Evolutionary conservation across 2,888 invertebrate species (phyloP).

Genomic region (Orthosia gothica): DNA sequence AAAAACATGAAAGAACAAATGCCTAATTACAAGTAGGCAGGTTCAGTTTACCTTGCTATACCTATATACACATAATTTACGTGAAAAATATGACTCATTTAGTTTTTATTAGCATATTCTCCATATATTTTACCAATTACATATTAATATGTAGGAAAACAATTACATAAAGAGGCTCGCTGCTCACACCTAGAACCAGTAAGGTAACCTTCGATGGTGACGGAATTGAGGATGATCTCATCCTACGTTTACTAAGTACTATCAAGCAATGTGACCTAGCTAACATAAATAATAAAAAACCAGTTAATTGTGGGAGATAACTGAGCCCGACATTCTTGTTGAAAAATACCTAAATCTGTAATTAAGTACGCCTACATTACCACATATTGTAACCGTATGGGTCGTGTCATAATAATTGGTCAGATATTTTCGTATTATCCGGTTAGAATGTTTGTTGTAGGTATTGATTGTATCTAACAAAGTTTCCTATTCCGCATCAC

Average conservation of each 20-base stretch:
- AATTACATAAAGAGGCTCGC: conserved; percentile 42
- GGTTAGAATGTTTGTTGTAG: conserved; percentile 46
- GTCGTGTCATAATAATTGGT: conserved; percentile 13
- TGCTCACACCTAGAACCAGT: conserved; percentile 60
- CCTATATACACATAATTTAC: background rate
- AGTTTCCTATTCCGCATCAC: conserved; percentile 73
- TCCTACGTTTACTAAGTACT: conserved; percentile 64
- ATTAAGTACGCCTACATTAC: conserved; percentile 1
- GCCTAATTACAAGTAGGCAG: fast-evolving
- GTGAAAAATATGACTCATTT: background rate
- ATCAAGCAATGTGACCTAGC: conserved; percentile 49
- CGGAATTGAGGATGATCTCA: conserved; percentile 76
- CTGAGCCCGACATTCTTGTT: conserved; percentile 5
- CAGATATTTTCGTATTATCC: conserved; percentile 16
- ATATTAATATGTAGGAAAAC: conserved; percentile 38
- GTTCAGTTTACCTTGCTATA: background rate
- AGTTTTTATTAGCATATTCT: conserved; percentile 18
- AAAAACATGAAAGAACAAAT: background rate
- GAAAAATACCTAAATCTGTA: conserved; percentile 12
- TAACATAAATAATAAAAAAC: conserved; percentile 54
- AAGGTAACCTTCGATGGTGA: conserved; percentile 67
- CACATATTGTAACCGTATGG: conserved; percentile 10
- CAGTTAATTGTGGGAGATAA: conserved; percentile 53
- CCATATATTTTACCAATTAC: conserved; percentile 7
- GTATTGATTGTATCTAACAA: conserved; percentile 71